Conservation (phyloP, 2,888 invertebrate genomes). For the Drosophila mayaguana region DNA sequence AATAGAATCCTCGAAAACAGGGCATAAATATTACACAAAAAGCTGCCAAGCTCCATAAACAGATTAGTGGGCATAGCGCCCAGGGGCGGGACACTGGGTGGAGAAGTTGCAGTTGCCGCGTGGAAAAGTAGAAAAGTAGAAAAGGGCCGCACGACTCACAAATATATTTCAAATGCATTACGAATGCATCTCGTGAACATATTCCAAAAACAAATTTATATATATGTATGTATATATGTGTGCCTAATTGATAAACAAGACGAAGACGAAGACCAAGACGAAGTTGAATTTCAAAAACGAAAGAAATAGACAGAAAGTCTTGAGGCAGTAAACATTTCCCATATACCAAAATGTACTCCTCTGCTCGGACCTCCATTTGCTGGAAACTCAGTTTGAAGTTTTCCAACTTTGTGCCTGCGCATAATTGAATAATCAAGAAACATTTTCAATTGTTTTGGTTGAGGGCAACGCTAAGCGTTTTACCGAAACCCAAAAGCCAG, state of each 20-base stretch:
- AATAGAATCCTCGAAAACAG: slow-evolving; percentile 62
- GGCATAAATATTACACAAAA: slow-evolving; percentile 59
- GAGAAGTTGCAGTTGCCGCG: neutral
- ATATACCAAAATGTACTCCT: slow-evolving; percentile 30
- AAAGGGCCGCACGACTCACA: slow-evolving; percentile 40
- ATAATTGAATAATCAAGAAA: slow-evolving; percentile 71
- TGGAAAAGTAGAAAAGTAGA: slow-evolving; percentile 27
- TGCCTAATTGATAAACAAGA: slow-evolving; percentile 76
- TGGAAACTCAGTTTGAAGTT: slow-evolving; percentile 43
- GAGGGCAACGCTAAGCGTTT: slow-evolving; percentile 32
- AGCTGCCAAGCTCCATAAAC: slow-evolving; percentile 67
- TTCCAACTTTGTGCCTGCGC: slow-evolving; percentile 40
- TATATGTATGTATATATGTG: slow-evolving; percentile 23
- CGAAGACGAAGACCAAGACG: slow-evolving; percentile 27
- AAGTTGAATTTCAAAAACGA: slow-evolving; percentile 4
- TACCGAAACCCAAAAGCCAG: slow-evolving; percentile 33
- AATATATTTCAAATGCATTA: slow-evolving; percentile 59
- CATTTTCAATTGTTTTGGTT: slow-evolving; percentile 59
- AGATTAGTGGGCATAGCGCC: slow-evolving; percentile 59
- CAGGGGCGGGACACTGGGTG: slow-evolving; percentile 7
- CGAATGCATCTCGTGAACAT: slow-evolving; percentile 54
- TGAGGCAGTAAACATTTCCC: slow-evolving; percentile 17
- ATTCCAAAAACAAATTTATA: slow-evolving; percentile 32
- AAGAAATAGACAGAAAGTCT: slow-evolving; percentile 6
- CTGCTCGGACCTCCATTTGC: too few relatives aligned